Base-by-base conservation (phyloP, 53 echinoderm and acorn worm genomes). In the Pentamera pediparva region DNA sequence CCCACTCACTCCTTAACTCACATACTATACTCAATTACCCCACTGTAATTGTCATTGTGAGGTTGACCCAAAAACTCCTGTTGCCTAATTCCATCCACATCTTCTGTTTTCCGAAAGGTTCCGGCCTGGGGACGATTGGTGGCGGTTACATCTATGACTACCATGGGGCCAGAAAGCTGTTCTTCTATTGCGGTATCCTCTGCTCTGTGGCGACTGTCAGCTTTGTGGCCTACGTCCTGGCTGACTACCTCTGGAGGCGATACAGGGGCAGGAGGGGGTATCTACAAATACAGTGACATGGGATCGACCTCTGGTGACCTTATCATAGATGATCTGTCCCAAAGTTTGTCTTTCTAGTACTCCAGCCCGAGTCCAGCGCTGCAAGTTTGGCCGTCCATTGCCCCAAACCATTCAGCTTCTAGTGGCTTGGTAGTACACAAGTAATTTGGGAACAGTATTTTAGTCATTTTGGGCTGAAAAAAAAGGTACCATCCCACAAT, bases 61-160 rank as follows among this genome's bases (percentile, higher is more conserved):
- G n/a, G n/a, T n/a, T n/a, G n/a, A 45, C n/a, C 12, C 1, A 45
- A 45, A 45, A 0, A 12, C 47, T 45, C 12, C 47, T 15, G 47
- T 45, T 12, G 13, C 1, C 47, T 45, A 1, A 15, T 15, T 0
- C 12, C n/a, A 1, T 45, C 13, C 1, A 45, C 12, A 0, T 45
- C n/a, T 45, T 1, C 12, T 57, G 10, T 57, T 0, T 26, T 26
- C 21, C 36, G 78, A 12, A 61, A 89, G 89, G 89, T 61, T 39
- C 57, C 37, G 89, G 89, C 8, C 6, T 85, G 5, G 89, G 89
- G 12, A 76, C 77, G 3, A 63, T 89, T 26, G 76, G 77, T 4
- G 89, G 89, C 10, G 89, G 89, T 12, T 69, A 85, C 37, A 76
- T 89, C 22, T 89, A 85, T 45, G 61, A 81, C 52, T 8, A 18